Evolutionary conservation across 2,113 vertebrate species (phyloP), one percentile per base, ranked within the genome.

Genomic region (Lepus europaeus): DNA sequence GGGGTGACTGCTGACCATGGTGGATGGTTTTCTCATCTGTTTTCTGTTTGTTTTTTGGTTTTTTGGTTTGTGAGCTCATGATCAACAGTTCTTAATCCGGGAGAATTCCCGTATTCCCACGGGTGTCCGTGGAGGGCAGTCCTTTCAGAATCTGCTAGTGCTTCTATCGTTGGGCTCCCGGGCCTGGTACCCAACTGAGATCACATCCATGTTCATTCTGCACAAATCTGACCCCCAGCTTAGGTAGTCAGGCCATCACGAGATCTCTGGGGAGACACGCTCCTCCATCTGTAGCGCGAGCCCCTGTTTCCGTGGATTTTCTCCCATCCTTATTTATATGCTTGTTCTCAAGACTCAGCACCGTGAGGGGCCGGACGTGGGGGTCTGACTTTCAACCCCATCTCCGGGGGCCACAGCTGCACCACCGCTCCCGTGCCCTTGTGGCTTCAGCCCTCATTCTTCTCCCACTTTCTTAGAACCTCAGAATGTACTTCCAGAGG

Each of bases 21-120:
- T 3, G 20, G 3, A 5, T 56, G n/a, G 8, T 91, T 69, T 82
- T 2, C 23, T 53, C 25, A 0, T 0, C 3, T 8, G 5, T 27
- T 70, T 76, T 33, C 0, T 14, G 8, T 0, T 3, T 10, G 5
- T 23, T 70, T 76, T 33, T 0, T 17, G 8, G 12, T 87, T 74
- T 74, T 59, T 16, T 6, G 22, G 11, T 63, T 45, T 33, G 59
- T 51, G 69, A 88, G 36, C 56, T 86, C 11, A 9, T 4, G 33
- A 4, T 27, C 16, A 27, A n/a, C 53, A 49, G 23, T 33, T 16
- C 17, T 64, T 31, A 3, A 14, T 17, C 80, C 27, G 11, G 49
- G 29, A 53, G 36, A n/a, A 72, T 45, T 3, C 17, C 23, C 6
- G 2, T 1, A 72, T 45, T 3, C 17, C 23, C 10, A 2, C 1